Evolutionary conservation across 1,140 invertebrate genomes (phyloP).

Genomic region (Drosophila repleta): DNA sequence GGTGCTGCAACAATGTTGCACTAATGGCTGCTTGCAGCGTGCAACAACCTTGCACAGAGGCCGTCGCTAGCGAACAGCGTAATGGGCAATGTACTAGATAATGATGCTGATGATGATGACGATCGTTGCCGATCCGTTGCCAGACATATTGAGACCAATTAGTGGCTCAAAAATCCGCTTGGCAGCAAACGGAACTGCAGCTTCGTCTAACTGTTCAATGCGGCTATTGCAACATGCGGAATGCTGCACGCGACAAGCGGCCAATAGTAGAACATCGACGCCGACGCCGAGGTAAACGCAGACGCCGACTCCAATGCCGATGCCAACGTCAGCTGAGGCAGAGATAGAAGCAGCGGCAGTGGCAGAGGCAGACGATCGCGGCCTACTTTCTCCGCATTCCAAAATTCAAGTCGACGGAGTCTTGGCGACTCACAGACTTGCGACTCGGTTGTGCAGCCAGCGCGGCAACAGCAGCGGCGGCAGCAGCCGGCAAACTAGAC

Average conservation of each 20-base stretch:
- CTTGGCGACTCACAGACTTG: constrained; percentile 33
- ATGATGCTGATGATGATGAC: constrained; percentile 25
- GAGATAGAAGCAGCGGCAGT: constrained; percentile 4
- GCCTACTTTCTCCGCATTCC: constrained; percentile 83
- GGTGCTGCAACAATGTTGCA: constrained; percentile 70
- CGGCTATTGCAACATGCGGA: constrained; percentile 56
- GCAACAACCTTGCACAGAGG: constrained; percentile 70
- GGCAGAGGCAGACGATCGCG: constrained; percentile 67
- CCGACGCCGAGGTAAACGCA: constrained; percentile 20
- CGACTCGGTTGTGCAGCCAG: constrained; percentile 64
- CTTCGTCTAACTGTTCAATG: constrained; percentile 71
- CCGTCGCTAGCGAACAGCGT: not conserved
- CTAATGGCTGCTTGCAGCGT: constrained; percentile 65
- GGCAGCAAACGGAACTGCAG: constrained; percentile 77
- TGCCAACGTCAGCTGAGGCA: not conserved
- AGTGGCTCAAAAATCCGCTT: constrained; percentile 80
- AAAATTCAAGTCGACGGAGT: constrained; percentile 50
- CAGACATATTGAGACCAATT: constrained; percentile 81
- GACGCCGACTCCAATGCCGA: not conserved
- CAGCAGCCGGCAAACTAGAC: constrained; percentile 57
- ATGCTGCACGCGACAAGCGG: constrained; percentile 73
- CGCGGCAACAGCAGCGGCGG: constrained; percentile 30
- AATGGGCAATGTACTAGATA: not conserved
- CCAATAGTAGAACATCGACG: constrained; percentile 13
- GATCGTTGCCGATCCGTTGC: constrained; percentile 36